Conservation (phyloP, 2,888 invertebrate species). For the Leucophenga maculata region DNA sequence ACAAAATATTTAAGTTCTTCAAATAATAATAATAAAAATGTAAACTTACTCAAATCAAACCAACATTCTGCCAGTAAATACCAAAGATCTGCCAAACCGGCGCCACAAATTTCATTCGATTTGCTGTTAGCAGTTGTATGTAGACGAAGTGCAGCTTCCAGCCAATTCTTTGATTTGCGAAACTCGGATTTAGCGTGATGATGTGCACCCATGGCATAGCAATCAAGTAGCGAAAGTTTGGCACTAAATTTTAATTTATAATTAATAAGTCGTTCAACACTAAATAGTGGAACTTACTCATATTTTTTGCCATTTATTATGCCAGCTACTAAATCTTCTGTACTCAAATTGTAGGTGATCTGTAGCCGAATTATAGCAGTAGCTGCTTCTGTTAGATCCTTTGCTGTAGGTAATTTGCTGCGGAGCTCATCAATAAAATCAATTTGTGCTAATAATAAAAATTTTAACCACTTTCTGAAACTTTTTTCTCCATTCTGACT, state of each 20-base stretch:
- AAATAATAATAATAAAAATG: too few relatives aligned
- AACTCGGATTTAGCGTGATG: too few relatives aligned
- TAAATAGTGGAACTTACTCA: constrained; percentile 72
- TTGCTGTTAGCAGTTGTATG: too few relatives aligned
- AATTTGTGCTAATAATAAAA: constrained; percentile 34
- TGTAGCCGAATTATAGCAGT: constrained; percentile 91
- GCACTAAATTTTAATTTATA: constrained; percentile 21
- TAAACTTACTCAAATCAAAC: too few relatives aligned
- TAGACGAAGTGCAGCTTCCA: too few relatives aligned
- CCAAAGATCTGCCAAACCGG: too few relatives aligned
- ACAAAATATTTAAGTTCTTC: too few relatives aligned
- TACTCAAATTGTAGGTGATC: constrained; percentile 88
- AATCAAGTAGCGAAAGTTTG: constrained; percentile 45
- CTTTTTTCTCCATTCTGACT: not conserved
- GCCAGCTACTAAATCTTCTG: constrained; percentile 85
- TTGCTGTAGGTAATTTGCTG: constrained; percentile 77
- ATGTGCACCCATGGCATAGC: constrained; percentile 43
- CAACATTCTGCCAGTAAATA: too few relatives aligned
- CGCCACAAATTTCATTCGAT: too few relatives aligned
- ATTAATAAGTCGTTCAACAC: not conserved
- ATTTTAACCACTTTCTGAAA: not conserved
- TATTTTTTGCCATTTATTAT: constrained; percentile 84
- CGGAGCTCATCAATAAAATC: constrained; percentile 43
- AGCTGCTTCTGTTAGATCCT: constrained; percentile 93
- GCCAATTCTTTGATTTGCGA: too few relatives aligned